phyloP scores from a whole-genome alignment of 2,888 invertebrate species.

The Oligia latruncula region DNA sequence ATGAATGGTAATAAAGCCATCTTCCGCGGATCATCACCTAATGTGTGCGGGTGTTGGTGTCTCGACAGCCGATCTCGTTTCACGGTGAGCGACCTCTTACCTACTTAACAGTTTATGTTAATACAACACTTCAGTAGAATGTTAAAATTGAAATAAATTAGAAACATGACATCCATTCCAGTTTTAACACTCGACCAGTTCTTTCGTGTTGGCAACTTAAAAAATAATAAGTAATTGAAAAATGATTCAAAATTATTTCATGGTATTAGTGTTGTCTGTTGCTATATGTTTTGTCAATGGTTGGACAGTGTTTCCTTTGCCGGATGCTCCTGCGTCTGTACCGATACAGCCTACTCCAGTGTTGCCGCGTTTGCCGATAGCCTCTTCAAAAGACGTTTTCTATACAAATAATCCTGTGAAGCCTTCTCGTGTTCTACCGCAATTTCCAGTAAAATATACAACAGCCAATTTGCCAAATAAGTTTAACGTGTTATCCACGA shows the following conservation, averaged over 20 bases:
- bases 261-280: constrained; percentile 53
- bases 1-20: constrained; percentile 23
- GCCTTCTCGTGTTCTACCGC: constrained; percentile 35
- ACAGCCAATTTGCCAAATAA: constrained; percentile 12
- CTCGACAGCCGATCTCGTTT: constrained; percentile 59
- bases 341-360: constrained; percentile 43
- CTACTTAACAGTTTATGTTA: constrained; percentile 70
- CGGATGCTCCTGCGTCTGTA: constrained; percentile 52
- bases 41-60: constrained; percentile 11
- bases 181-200: constrained; percentile 55
- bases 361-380: background rate
- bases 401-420: constrained; percentile 19
- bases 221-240: constrained; percentile 35
- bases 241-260: constrained; percentile 56
- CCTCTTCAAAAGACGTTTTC: background rate
- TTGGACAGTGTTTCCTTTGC: constrained; percentile 74
- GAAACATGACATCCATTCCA: constrained; percentile 63
- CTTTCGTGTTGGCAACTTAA: constrained; percentile 45
- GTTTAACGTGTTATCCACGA: constrained; percentile 15
- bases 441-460: constrained; percentile 7
- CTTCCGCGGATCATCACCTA: constrained; percentile 26
- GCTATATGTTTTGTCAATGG: constrained; percentile 57
- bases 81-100: constrained; percentile 79
- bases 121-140: constrained; percentile 68
- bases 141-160: constrained; percentile 60